Conservation (phyloP, 2,113 vertebrate species). For the Podarcis raffonei region DNA sequence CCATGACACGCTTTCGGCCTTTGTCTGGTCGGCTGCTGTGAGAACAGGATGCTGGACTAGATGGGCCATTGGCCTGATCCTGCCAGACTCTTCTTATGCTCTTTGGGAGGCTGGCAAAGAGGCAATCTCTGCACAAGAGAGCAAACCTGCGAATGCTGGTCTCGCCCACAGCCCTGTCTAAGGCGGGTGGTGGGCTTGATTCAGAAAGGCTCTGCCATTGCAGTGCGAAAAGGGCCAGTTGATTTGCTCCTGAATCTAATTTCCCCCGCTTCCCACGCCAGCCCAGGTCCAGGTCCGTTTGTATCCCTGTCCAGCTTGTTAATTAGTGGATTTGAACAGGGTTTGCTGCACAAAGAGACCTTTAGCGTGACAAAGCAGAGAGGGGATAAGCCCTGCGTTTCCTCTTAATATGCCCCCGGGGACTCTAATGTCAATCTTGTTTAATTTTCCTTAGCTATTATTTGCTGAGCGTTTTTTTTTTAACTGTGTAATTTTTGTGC, state of each 20-base stretch:
- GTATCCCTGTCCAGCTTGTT: not conserved
- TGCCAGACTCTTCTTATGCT: not conserved
- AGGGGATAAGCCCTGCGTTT: not conserved
- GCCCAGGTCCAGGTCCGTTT: not conserved
- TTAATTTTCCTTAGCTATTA: slow-evolving; percentile 27
- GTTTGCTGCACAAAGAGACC: not conserved
- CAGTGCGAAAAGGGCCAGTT: not conserved
- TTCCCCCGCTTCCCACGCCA: not conserved
- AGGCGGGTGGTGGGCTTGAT: not conserved
- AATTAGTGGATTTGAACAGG: not conserved
- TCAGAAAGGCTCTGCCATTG: not conserved
- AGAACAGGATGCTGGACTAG: too few species aligned
- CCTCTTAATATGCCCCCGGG: not conserved
- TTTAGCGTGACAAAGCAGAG: not conserved
- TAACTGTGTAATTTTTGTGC: slow-evolving; percentile 26
- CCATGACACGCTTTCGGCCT: too few species aligned
- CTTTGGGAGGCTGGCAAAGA: not conserved
- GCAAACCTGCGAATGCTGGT: not conserved
- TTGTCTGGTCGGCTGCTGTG: too few species aligned
- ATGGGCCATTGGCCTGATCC: too few species aligned
- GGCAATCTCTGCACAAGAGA: not conserved
- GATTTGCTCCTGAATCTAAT: not conserved
- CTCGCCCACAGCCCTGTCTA: not conserved
- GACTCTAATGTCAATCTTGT: not conserved
- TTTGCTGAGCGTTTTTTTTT: slow-evolving; percentile 15